Conservation (phyloP, 2,888 invertebrate genomes). For the Noctua pronuba region DNA sequence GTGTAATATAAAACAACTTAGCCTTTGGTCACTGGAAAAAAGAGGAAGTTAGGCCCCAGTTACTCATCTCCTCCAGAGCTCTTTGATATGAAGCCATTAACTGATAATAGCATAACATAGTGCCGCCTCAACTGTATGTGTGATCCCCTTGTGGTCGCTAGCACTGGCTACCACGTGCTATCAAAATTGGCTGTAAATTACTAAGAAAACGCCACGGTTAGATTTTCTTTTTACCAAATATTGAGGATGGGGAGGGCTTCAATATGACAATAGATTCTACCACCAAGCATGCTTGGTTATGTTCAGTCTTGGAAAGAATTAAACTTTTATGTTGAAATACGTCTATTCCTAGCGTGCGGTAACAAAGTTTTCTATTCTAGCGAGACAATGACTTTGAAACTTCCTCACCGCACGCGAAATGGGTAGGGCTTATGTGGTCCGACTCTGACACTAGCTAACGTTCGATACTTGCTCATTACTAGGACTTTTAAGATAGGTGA, state of each 20-base stretch:
- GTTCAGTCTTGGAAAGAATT: background rate
- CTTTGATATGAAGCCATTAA: background rate
- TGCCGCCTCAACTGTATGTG: background rate
- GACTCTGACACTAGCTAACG: background rate
- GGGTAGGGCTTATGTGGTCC: background rate
- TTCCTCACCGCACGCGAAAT: slow-evolving; percentile 13
- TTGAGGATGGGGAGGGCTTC: too few species aligned
- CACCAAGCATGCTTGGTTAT: background rate
- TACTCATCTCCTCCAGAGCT: background rate
- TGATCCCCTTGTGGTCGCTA: background rate
- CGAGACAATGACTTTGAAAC: slow-evolving; percentile 2
- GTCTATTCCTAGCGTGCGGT: background rate
- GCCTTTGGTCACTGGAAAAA: too few species aligned
- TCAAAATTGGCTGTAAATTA: background rate
- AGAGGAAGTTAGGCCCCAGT: background rate
- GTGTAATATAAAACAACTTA: background rate
- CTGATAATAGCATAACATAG: too few species aligned
- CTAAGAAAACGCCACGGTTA: background rate
- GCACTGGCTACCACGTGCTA: background rate
- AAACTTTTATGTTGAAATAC: background rate
- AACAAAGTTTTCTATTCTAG: background rate
- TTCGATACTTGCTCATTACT: background rate
- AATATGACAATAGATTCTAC: background rate
- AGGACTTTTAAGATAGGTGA: background rate
- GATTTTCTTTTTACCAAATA: background rate